Evolutionary conservation across 1,140 invertebrate genomes (phyloP), one percentile per base, ranked within the genome.

Genomic region (Drosophila insularis): DNA sequence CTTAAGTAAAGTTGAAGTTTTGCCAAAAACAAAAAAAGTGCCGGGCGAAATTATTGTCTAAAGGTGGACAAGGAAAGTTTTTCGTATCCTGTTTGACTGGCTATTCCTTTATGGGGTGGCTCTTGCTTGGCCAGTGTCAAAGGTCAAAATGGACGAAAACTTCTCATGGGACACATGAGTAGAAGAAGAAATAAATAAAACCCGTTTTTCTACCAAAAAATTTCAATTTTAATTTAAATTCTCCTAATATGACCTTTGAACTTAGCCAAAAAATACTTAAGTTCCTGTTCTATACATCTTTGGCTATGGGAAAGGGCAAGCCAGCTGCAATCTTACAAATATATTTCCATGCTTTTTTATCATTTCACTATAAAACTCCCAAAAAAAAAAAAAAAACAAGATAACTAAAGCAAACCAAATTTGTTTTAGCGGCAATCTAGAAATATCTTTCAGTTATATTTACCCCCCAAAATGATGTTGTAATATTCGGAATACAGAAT

Each of bases 71-170:
- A 19, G 4, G 10, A n/a, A 64, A 56, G 35, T 37, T 32, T 60
- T 40, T 43, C 7, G 60, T 77, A 77, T 78, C 82, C 80, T 68
- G 79, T 80, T 71, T 72, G 67, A 78, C 84, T 62, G 79, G 79
- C 61, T 68, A 43, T 56, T 37, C 39, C 43, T 31, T 71, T 55
- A 53, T 39, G 71, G 86, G 84, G 85, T 85, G 78, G 80, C 68
- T 78, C 63, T 65, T 65, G 72, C 66, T 76, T 64, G 78, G 67
- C 8, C 68, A 55, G 81, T 85, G 80, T 85, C 85, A 89, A 75
- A 89, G 84, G 84, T 89, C 84, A 89, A 78, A 89, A 70, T 85
- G 78, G 61, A 68, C 81, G 85, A 89, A 89, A 89, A 89, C 85
- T 89, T 89, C 84, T 78, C 84, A 89, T 89, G 84, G 85, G 80